phyloP scores from a whole-genome alignment of 1,140 invertebrate genomes.

The Tetraneura akinire region DNA sequence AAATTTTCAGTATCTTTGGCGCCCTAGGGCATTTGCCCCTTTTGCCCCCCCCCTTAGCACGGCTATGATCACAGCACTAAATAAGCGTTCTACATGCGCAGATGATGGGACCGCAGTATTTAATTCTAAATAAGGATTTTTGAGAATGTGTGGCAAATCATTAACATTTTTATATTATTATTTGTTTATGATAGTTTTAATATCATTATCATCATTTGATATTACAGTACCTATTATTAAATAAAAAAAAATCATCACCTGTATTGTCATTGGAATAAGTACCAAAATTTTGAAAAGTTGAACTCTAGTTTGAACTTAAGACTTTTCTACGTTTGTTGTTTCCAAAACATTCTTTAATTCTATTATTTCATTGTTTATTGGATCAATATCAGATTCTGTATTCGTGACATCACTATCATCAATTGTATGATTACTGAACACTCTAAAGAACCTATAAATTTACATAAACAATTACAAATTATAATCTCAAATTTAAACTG shows the following conservation, averaged over 20 bases:
- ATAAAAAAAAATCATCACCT: not conserved
- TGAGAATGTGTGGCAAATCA: not conserved
- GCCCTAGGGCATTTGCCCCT: no score
- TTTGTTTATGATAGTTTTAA: conserved; percentile 1
- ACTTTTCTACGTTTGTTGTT: no score
- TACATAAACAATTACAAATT: no score
- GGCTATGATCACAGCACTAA: no score
- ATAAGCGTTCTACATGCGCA: not conserved
- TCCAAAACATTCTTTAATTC: not conserved
- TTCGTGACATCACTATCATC: no score
- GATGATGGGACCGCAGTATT: not conserved
- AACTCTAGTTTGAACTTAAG: not conserved
- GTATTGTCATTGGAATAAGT: not conserved
- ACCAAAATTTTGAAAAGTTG: not conserved
- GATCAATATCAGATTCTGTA: not conserved
- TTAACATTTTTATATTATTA: not conserved
- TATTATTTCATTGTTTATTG: not conserved
- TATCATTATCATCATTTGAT: not conserved
- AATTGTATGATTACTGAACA: no score
- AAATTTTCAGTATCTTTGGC: no score
- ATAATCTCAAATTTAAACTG: no score
- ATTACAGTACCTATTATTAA: not conserved
- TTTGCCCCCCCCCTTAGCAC: no score
- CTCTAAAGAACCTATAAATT: no score
- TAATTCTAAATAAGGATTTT: not conserved